Evolutionary conservation across 2,888 invertebrate species (phyloP), one percentile per base, ranked within the genome.

Genomic region (Poecilobothrus nobilitatus): DNA sequence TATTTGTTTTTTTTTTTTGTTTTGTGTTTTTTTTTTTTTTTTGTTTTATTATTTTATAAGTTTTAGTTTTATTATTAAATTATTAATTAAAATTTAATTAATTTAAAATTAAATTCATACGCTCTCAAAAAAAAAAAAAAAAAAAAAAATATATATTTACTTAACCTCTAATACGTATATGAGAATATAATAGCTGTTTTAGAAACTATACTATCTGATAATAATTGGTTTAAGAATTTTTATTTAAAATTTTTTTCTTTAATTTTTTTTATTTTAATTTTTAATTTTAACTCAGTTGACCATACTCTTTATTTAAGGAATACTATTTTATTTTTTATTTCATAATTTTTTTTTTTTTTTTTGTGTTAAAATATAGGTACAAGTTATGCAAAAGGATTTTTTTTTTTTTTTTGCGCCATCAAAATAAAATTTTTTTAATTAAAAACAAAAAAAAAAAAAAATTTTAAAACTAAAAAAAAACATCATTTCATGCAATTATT

Each of bases 121-220:
- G 53, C 18, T 37, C 37, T 53, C 53, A 53, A 53, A 53, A 53
- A 53, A 53, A 27, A 27, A 27, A 27, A 27, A n/a, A 27, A 27
- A 27, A 27, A 27, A 27, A 27, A 27, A 27, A 27, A 27, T 27
- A 27, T 27, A 27, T 18, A 53, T 63, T 63, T 8, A 22, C 65
- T 65, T 65, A 65, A 18, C 34, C 34, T 20, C 65, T 65, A 65
- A 34, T 65, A 65, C 65, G 65, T 65, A 65, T 65, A 65, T 65
- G 65, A 65, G 65, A 65, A 34, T 10, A 65, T 27, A 27, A 27
- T 65, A 65, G 65, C 8, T 63, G 63, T 63, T 63, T 33, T 63
- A 27, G 27, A 63, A 63, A 63, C 63, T 27, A n/a, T n/a, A 63
- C 63, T 27, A 53, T 53, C n/a, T 53, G 53, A 53, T 53, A 44